phyloP scores from a whole-genome alignment of 2,888 invertebrate genomes.

The Hirtodrosophila histrioides region DNA sequence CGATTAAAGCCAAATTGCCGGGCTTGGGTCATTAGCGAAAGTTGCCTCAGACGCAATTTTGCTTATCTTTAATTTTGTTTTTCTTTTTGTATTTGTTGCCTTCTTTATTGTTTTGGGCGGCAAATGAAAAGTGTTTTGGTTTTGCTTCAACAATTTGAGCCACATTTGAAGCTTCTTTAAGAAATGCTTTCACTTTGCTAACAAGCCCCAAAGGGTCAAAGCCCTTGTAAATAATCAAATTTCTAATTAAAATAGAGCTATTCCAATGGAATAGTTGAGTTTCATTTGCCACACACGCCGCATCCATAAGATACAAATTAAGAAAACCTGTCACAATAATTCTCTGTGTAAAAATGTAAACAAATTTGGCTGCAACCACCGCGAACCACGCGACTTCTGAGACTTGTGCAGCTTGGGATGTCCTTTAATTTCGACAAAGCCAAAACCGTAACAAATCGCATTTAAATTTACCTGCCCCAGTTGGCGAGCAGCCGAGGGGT shows the following conservation, averaged over 20 bases:
- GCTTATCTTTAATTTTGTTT: slow-evolving; percentile 30
- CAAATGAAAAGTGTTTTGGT: slow-evolving; percentile 17
- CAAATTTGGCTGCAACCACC: slow-evolving; percentile 33
- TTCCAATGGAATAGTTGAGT: slow-evolving; percentile 4
- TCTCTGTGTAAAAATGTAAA: slow-evolving; percentile 19
- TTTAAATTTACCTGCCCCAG: slow-evolving; percentile 80
- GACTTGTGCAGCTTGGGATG: slow-evolving; percentile 17
- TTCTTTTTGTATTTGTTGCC: neutral
- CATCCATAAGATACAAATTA: slow-evolving; percentile 44
- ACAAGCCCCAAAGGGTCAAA: neutral
- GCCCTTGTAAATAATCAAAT: slow-evolving; percentile 1
- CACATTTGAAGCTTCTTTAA: neutral
- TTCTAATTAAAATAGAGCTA: slow-evolving; percentile 6
- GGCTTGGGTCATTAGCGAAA: slow-evolving; percentile 51
- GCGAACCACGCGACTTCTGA: slow-evolving; percentile 33
- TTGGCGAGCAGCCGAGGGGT: slow-evolving; percentile 3
- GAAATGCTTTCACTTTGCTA: neutral
- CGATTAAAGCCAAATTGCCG: slow-evolving; percentile 50
- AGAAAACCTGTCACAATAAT: slow-evolving; percentile 71
- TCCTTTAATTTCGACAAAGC: slow-evolving; percentile 66
- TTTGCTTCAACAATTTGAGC: neutral
- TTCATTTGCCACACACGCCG: neutral
- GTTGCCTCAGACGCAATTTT: slow-evolving; percentile 26
- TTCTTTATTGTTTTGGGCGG: neutral
- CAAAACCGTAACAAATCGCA: slow-evolving; percentile 82